A percentile compares a stretch with the other conserved stretches of the same genome.
Conservation (phyloP, 1,140 invertebrate genomes). For the Orchesella cincta region DNA sequence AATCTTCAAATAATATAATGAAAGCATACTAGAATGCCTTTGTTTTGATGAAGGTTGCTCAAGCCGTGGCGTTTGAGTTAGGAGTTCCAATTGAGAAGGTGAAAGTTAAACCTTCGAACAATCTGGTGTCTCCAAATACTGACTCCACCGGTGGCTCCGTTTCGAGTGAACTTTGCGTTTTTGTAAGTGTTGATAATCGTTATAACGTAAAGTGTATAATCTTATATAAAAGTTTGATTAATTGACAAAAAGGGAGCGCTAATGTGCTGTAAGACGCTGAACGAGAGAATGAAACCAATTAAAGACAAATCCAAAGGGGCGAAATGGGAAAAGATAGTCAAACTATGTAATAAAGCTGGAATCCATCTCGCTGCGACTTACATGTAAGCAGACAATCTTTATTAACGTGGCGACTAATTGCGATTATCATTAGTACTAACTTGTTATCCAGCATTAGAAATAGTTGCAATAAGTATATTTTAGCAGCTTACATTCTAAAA, state of each 20-base stretch:
- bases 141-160: constrained; percentile 70
- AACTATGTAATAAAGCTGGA: constrained; percentile 61
- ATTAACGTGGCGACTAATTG: too few relatives aligned
- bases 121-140: constrained; percentile 66
- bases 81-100: constrained; percentile 71
- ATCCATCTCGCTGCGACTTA: constrained; percentile 68
- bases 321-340: constrained; percentile 67
- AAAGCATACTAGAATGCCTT: not conserved
- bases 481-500: too few relatives aligned
- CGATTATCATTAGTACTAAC: too few relatives aligned
- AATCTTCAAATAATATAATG: not conserved
- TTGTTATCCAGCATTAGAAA: too few relatives aligned
- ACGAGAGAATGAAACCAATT: constrained; percentile 65
- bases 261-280: constrained; percentile 67
- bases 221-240: too few relatives aligned
- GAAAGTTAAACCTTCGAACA: constrained; percentile 67
- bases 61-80: constrained; percentile 73
- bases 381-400: constrained; percentile 59
- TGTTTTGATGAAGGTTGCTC: constrained; percentile 63
- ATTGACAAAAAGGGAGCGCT: constrained; percentile 69
- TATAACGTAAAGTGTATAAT: too few relatives aligned
- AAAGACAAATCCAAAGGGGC: constrained; percentile 63
- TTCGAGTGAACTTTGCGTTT: constrained; percentile 70
- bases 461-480: too few relatives aligned
- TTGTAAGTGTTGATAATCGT: constrained; percentile 61